These are phyloP conservation scores for Vanessa atalanta DNA, from an alignment of 1,140 invertebrate genomes.

Conservation along the genomic window DNA sequence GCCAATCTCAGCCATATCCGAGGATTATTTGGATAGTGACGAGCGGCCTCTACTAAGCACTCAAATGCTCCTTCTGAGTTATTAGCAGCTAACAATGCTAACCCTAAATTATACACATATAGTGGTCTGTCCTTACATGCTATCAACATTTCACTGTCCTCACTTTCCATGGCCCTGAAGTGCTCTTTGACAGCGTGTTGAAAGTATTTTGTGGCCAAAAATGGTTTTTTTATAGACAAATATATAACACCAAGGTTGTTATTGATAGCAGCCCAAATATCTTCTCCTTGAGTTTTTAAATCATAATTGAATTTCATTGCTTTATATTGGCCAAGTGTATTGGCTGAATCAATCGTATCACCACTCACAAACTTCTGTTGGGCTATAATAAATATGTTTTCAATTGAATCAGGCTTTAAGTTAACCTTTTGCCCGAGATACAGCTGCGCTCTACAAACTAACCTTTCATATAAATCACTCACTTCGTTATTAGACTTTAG, in stretches of 20 bases:
- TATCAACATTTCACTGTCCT: constrained; percentile 68
- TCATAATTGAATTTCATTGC: constrained; percentile 73
- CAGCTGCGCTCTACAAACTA: constrained; percentile 78
- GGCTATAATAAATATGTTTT: constrained; percentile 78
- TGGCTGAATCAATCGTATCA: constrained; percentile 81
- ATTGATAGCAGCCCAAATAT: constrained; percentile 86
- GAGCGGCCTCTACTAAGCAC: constrained; percentile 93
- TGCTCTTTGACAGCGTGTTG: constrained; percentile 92
- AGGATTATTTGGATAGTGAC: constrained; percentile 93
- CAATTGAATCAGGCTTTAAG: constrained; percentile 75
- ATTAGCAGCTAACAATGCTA: constrained; percentile 90
- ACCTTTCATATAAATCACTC: constrained; percentile 70
- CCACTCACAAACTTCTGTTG: constrained; percentile 82
- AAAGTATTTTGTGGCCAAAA: constrained; percentile 92
- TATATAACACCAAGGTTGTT: constrained; percentile 96
- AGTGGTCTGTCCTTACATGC: constrained; percentile 86
- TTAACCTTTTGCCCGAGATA: constrained; percentile 77
- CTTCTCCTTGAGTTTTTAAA: constrained; percentile 72
- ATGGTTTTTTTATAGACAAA: constrained; percentile 92
- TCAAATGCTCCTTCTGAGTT: constrained; percentile 93
- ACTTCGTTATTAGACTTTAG: constrained; percentile 63
- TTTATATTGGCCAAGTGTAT: constrained; percentile 78
- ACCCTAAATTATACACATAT: constrained; percentile 95
- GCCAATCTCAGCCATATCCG: constrained; percentile 95
- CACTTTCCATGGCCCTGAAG: constrained; percentile 80